These are phyloP conservation scores for Cydia fagiglandana DNA, from an alignment of 1,140 invertebrate genomes.

Conservation along the genomic window DNA sequence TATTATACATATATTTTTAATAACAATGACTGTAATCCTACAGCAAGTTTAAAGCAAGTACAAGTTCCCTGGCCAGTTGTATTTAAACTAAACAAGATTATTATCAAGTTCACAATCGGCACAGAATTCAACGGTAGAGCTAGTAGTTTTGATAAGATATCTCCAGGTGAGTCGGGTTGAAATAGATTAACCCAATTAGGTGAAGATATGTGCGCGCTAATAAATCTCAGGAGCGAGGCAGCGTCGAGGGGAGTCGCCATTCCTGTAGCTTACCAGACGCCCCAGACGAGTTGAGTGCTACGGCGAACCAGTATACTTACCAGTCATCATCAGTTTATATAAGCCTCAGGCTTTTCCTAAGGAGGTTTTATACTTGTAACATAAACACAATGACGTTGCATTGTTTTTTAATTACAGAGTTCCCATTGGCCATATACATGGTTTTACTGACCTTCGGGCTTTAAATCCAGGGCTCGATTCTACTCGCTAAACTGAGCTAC, in stretches of 20 bases:
- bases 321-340: too few relatives aligned
- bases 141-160: conserved; percentile 20
- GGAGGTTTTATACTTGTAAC: too few relatives aligned
- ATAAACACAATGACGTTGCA: too few relatives aligned
- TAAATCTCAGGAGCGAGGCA: conserved; percentile 16
- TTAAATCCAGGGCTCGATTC: too few relatives aligned
- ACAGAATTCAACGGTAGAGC: not conserved
- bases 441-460: too few relatives aligned
- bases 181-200: conserved; percentile 32
- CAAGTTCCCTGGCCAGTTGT: not conserved
- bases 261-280: not conserved
- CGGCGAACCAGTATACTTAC: not conserved
- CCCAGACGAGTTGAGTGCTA: not conserved
- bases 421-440: too few relatives aligned
- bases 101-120: not conserved
- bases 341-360: too few relatives aligned
- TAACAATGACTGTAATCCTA: too few relatives aligned
- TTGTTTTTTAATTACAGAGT: too few relatives aligned
- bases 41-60: too few relatives aligned
- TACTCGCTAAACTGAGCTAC: too few relatives aligned
- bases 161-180: conserved; percentile 18
- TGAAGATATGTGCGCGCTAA: conserved; percentile 27
- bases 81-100: not conserved
- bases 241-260: not conserved
- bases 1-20: too few relatives aligned